Conservation (phyloP, 2,797 vertebrate genomes). For the Ataeniobius toweri region DNA sequence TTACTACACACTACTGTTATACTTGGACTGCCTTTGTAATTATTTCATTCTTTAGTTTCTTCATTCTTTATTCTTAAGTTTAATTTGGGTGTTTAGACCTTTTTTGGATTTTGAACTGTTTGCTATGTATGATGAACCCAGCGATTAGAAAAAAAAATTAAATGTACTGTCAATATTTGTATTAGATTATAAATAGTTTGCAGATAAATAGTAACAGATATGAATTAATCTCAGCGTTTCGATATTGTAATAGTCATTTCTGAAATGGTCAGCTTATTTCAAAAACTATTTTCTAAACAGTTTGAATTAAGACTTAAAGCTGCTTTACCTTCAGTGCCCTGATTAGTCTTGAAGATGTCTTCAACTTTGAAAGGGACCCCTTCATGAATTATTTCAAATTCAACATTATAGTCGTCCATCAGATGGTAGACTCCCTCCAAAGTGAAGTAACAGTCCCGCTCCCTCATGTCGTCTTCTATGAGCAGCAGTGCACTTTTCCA, state of each 20-base stretch:
- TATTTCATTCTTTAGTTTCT: neutral
- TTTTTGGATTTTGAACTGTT: neutral
- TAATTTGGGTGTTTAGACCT: neutral
- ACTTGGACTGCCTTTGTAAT: neutral
- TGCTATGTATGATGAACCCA: no score
- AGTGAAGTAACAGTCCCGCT: conserved; percentile 93
- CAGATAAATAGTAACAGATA: neutral
- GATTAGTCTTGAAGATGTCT: conserved; percentile 77
- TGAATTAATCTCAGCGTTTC: neutral
- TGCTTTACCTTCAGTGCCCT: conserved; percentile 73
- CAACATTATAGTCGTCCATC: conserved; percentile 81
- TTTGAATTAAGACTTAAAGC: neutral
- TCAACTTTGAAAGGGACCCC: conserved; percentile 82
- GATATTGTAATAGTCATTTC: neutral
- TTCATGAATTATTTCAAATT: conserved; percentile 70
- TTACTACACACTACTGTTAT: neutral
- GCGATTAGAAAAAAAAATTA: neutral
- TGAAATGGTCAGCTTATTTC: neutral
- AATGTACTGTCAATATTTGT: neutral
- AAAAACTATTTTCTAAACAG: neutral
- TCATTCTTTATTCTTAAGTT: neutral
- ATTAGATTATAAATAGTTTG: neutral
- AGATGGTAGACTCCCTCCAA: conserved; percentile 88
- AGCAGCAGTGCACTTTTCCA: conserved; percentile 88
- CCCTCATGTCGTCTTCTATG: conserved; percentile 88